A percentile compares a stretch with the other conserved stretches of the same genome.
Evolutionary conservation across 53 echinoderm and acorn worm species (phyloP).

Genomic region (Echinarachnius parma): DNA sequence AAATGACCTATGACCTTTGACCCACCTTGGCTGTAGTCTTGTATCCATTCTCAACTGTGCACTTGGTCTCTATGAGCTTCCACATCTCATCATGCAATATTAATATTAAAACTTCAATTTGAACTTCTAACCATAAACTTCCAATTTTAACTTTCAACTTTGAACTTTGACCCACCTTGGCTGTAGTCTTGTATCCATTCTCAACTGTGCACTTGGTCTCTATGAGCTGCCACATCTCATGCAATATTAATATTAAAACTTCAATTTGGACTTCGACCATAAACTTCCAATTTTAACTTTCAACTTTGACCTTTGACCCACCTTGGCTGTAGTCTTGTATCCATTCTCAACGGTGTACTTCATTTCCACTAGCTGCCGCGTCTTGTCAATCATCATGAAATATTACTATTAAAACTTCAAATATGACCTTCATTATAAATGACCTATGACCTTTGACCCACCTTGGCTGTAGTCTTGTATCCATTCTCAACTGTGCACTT

Average conservation of each 20-base stretch:
- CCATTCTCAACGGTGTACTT: slow-evolving; percentile 89
- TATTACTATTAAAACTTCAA: no score
- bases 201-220: slow-evolving; percentile 81
- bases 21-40: slow-evolving; percentile 76
- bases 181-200: slow-evolving; percentile 81
- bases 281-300: no score
- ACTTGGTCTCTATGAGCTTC: slow-evolving; percentile 81
- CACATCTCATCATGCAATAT: slow-evolving; percentile 78
- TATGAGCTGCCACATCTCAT: slow-evolving; percentile 79
- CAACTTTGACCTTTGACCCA: no score
- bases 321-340: slow-evolving; percentile 76
- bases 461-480: slow-evolving; percentile 76
- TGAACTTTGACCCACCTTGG: slow-evolving; percentile 78
- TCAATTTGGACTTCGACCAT: no score
- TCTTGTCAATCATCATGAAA: slow-evolving; percentile 93
- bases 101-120: no score
- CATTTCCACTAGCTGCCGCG: slow-evolving; percentile 82
- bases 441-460: no score
- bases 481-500: slow-evolving; percentile 88
- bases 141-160: no score
- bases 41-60: slow-evolving; percentile 86
- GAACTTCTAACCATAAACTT: no score
- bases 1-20: no score
- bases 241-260: no score
- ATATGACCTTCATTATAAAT: no score